Percentiles rank a stretch among this genome's conserved stretches.
These are phyloP conservation scores for Lasius fuliginosus DNA, from an alignment of 2,888 invertebrate genomes.

Conservation along the genomic window DNA sequence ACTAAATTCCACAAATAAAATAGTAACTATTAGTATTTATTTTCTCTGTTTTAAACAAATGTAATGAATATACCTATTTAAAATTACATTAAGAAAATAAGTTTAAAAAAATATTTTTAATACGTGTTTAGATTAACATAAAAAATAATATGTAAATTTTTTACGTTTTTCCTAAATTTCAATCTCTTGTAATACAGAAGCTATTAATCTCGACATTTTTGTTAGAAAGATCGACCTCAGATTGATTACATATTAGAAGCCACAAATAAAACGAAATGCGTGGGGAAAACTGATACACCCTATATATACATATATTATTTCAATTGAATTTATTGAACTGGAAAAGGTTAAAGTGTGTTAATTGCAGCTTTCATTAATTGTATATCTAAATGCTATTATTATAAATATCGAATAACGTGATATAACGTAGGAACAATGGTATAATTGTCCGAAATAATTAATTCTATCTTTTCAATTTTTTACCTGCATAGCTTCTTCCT, in stretches of 20 bases:
- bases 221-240: neutral
- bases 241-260: neutral
- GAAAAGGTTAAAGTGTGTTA: constrained; percentile 40
- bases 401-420: constrained; percentile 7
- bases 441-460: constrained; percentile 24
- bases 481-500: neutral
- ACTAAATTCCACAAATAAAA: neutral
- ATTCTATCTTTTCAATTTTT: neutral
- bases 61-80: constrained; percentile 5
- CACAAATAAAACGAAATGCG: neutral
- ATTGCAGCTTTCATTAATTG: constrained; percentile 28
- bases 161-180: neutral
- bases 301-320: neutral
- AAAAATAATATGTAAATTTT: neutral
- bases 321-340: constrained; percentile 5
- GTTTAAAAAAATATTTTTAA: neutral
- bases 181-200: neutral
- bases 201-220: neutral
- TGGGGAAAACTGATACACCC: neutral
- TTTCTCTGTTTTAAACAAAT: neutral
- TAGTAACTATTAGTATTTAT: neutral
- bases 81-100: neutral
- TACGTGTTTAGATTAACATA: neutral
- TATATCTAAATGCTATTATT: constrained; percentile 16
- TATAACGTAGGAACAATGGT: neutral